Evolutionary conservation across 2,797 vertebrate genomes (phyloP).

Genomic region (Aeoliscus strigatus): DNA sequence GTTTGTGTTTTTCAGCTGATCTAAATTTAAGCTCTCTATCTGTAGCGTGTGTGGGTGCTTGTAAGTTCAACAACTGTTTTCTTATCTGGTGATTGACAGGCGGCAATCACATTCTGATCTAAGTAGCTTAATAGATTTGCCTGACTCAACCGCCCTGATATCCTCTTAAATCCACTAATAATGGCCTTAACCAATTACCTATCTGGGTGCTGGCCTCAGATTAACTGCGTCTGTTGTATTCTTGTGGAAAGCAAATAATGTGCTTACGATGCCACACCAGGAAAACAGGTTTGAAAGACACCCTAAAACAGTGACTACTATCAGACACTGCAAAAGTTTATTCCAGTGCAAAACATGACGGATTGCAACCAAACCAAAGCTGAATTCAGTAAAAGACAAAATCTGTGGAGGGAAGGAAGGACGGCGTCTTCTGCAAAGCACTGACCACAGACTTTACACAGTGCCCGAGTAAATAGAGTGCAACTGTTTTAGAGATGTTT

Average conservation of each 20-base stretch:
- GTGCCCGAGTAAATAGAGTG: too few species aligned
- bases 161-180: constrained; percentile 68
- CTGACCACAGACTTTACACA: too few species aligned
- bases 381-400: too few species aligned
- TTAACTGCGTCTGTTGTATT: constrained; percentile 49
- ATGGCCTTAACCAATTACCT: constrained; percentile 68
- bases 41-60: constrained; percentile 1
- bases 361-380: too few species aligned
- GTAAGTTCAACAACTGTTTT: too few species aligned
- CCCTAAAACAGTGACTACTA: too few species aligned
- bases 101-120: constrained; percentile 63
- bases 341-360: too few species aligned
- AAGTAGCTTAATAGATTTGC: constrained; percentile 71
- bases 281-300: constrained; percentile 39
- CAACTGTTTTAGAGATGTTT: constrained; percentile 58
- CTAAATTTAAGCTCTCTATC: too few species aligned
- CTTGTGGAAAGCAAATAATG: constrained; percentile 54
- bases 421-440: too few species aligned
- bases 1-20: constrained; percentile 38
- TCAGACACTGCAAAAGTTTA: too few species aligned
- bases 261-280: constrained; percentile 39
- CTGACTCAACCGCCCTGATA: constrained; percentile 56
- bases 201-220: constrained; percentile 45
- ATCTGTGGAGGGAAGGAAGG: too few species aligned
- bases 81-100: constrained; percentile 65